Percentiles rank a stretch among this genome's conserved stretches.
phyloP scores from a whole-genome alignment of 1,140 invertebrate species.

The Psilanteris sp. region DNA sequence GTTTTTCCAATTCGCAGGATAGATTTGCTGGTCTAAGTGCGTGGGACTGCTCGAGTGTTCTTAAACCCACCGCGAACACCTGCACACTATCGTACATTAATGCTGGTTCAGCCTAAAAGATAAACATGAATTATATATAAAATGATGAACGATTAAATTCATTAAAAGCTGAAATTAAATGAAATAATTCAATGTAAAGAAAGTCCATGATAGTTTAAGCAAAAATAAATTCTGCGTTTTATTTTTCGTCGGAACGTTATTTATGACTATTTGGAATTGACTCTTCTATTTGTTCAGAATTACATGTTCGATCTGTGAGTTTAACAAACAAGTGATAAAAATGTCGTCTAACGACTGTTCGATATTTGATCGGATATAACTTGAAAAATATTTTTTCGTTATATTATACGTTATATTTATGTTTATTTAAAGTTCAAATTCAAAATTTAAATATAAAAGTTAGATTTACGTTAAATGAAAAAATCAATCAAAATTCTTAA shows the following conservation, averaged over 20 bases:
- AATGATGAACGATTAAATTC: slow-evolving; percentile 50
- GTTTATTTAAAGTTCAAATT: no score
- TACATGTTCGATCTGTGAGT: slow-evolving; percentile 30
- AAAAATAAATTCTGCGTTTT: slow-evolving; percentile 34
- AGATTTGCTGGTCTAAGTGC: slow-evolving; percentile 84
- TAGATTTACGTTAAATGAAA: no score
- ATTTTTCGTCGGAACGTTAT: slow-evolving; percentile 20
- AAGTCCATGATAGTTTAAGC: no score
- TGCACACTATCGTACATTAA: slow-evolving; percentile 90
- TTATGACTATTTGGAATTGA: slow-evolving; percentile 43
- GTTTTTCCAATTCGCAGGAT: slow-evolving; percentile 85
- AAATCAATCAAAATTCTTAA: no score
- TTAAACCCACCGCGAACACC: slow-evolving; percentile 86
- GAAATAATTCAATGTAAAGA: no score
- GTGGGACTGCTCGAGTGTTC: slow-evolving; percentile 84
- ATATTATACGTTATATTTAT: no score
- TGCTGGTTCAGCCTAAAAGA: slow-evolving; percentile 86
- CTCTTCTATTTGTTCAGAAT: slow-evolving; percentile 36
- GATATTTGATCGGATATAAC: background rate
- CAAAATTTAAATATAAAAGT: no score
- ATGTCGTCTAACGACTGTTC: slow-evolving; percentile 1
- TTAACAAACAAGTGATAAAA: slow-evolving; percentile 53
- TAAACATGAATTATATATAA: slow-evolving; percentile 50
- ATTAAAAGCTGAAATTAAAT: no score
- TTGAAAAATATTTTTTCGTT: no score